Percentiles rank a stretch among this genome's conserved stretches.
Conservation (phyloP, 1,140 invertebrate genomes). For the Platorchestia sp. region DNA sequence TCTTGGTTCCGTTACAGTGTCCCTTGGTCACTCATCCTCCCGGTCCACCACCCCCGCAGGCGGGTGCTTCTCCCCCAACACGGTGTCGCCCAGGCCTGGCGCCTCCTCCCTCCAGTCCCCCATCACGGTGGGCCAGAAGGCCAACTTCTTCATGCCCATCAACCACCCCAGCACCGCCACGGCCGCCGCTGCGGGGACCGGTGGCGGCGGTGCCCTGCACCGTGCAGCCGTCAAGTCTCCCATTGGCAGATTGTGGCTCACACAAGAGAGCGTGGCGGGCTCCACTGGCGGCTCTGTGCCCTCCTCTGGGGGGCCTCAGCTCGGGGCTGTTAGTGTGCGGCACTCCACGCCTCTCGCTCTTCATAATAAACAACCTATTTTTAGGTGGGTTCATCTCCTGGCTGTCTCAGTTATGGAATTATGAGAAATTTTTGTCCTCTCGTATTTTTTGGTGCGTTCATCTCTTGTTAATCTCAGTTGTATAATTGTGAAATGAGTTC, state of each 20-base stretch:
- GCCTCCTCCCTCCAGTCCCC: conserved; percentile 73
- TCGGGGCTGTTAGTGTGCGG: background rate
- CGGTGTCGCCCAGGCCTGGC: conserved; percentile 67
- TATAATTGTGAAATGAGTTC: too few species aligned
- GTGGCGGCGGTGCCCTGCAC: conserved; percentile 56
- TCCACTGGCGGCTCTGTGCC: background rate
- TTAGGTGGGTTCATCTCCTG: conserved; percentile 24
- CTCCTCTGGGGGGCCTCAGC: background rate
- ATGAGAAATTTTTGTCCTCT: too few species aligned
- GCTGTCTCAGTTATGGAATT: background rate
- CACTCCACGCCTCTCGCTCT: conserved; percentile 58
- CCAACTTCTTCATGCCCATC: conserved; percentile 90
- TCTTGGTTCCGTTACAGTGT: conserved; percentile 77
- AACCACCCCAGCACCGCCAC: conserved; percentile 75
- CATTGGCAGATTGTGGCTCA: conserved; percentile 60
- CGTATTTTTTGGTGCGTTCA: too few species aligned
- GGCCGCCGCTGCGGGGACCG: conserved; percentile 61
- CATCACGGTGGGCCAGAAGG: conserved; percentile 78
- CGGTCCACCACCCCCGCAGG: conserved; percentile 86
- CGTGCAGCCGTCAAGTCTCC: conserved; percentile 69
- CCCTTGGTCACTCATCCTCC: conserved; percentile 85
- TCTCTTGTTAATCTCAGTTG: too few species aligned
- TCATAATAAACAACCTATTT: conserved; percentile 64
- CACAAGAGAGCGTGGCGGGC: conserved; percentile 59
- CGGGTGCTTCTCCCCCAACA: conserved; percentile 64